These are phyloP conservation scores for Bombus pyrosoma DNA, from an alignment of 1,140 invertebrate genomes.

Conservation along the genomic window DNA sequence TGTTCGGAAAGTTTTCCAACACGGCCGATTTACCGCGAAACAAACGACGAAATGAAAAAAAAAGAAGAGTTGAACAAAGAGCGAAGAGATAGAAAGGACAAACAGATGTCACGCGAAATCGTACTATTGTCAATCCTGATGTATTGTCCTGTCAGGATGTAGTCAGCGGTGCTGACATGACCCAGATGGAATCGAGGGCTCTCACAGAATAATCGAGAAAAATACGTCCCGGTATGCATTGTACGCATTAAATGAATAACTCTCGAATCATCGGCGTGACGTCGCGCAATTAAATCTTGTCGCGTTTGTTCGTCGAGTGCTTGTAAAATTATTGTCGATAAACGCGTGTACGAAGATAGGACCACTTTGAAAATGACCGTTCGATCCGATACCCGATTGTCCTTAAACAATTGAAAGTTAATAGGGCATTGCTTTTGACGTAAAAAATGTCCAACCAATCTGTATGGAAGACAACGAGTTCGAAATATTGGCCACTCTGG, in stretches of 20 bases:
- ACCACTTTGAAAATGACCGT: background rate
- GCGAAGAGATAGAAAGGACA: conserved; percentile 30
- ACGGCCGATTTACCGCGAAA: conserved; percentile 56
- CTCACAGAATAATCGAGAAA: conserved; percentile 53
- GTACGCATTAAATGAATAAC: conserved; percentile 46
- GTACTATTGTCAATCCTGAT: conserved; percentile 67
- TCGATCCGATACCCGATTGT: background rate
- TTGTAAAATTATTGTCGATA: conserved; percentile 12
- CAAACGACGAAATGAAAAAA: conserved; percentile 43
- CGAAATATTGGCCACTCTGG: background rate
- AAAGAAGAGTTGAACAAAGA: conserved; percentile 21
- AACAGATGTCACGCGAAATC: conserved; percentile 56
- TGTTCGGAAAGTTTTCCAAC: conserved; percentile 36
- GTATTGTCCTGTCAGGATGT: conserved; percentile 65
- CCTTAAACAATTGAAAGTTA: conserved; percentile 16
- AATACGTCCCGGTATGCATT: conserved; percentile 21
- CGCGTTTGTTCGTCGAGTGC: conserved; percentile 24
- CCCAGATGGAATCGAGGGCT: conserved; percentile 70
- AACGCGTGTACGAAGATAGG: background rate
- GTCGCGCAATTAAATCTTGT: conserved; percentile 39
- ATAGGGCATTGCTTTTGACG: background rate
- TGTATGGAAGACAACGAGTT: background rate
- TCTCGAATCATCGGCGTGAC: conserved; percentile 20
- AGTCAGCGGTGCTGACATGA: conserved; percentile 70
- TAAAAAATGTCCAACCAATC: background rate